These are phyloP conservation scores for Psilopogon haemacephalus DNA, from an alignment of 2,113 vertebrate species.

Conservation along the genomic window DNA sequence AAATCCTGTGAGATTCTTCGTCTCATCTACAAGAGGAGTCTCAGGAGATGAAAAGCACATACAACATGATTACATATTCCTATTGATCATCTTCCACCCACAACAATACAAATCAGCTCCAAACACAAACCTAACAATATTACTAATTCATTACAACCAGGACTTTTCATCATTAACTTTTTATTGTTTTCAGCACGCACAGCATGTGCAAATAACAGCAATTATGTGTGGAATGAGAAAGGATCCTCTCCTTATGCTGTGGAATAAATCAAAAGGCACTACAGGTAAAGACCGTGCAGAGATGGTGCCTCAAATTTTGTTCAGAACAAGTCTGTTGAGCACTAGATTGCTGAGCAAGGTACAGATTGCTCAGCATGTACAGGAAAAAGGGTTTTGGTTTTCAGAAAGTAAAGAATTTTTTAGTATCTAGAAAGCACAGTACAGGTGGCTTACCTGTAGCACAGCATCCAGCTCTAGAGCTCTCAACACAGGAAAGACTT, in stretches of 20 bases:
- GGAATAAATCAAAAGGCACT: slow-evolving; percentile 53
- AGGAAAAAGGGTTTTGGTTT: not conserved
- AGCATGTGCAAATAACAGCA: slow-evolving; percentile 68
- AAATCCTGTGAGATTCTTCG: slow-evolving; percentile 59
- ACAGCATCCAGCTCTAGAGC: no score
- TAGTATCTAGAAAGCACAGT: not conserved
- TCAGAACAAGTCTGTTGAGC: slow-evolving; percentile 45
- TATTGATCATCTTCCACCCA: slow-evolving; percentile 61
- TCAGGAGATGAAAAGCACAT: slow-evolving; percentile 57
- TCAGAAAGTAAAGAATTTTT: not conserved
- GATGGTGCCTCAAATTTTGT: not conserved
- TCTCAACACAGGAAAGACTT: no score
- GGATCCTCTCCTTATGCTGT: not conserved
- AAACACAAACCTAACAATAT: slow-evolving; percentile 70
- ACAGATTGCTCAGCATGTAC: not conserved
- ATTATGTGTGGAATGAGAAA: slow-evolving; percentile 61
- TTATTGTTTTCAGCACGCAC: slow-evolving; percentile 67
- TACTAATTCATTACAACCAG: slow-evolving; percentile 72
- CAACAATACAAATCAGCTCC: slow-evolving; percentile 66
- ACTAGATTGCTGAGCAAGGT: not conserved
- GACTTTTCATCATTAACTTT: slow-evolving; percentile 76
- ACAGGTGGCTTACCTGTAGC: not conserved
- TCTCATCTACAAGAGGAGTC: slow-evolving; percentile 50
- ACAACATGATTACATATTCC: slow-evolving; percentile 59
- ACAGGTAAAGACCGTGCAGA: slow-evolving; percentile 16